Evolutionary conservation across 92 coral and sea anemone genomes (phyloP), one percentile per base, ranked within the genome.

Genomic region (Blastomussa wellsi): DNA sequence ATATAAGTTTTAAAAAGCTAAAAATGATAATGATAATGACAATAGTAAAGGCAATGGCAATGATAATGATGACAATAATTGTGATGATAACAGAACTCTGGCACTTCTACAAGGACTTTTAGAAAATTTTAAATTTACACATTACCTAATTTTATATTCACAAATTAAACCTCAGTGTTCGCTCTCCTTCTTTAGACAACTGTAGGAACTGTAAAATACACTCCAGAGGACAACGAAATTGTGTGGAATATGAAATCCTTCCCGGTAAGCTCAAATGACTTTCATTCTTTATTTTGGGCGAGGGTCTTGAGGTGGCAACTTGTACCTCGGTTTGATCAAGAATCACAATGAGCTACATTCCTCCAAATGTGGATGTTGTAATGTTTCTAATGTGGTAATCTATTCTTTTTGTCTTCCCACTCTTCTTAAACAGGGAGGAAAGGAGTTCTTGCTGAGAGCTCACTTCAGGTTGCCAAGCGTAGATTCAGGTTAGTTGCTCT

Each of bases 381-480:
- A 7, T 31, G 20, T 33, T 68, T n/a, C 73, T 31, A 33, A 68
- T 7, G 38, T 33, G 38, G 38, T 1, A 14, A 6, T 52, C 13
- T 42, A 24, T 49, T 4, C 6, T 17, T 57, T 16, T 65, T 79
- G 53, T 37, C 37, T 31, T 32, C 0, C 28, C 33, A 64, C 35
- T 67, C 32, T 15, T 67, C 32, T 35, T 19, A 38, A 33, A 76
- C 88, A 96, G 99, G 99, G 99, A 77, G 99, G 99, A 1, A 96
- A 96, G 86, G 99, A 96, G 83, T 96, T 93, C 81, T 83, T 96
- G 67, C 79, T 96, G 94, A 88, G 99, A 83, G 99, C 99, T 64
- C 99, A 96, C 55, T 96, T 96, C 82, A 92, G 95, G 85, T 84
- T 96, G 39, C 99, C 99, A 29, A 96, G 99, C 52, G 99, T 96